Conservation (phyloP, 2,113 vertebrate species). For the Ceyx cyanopectus region DNA sequence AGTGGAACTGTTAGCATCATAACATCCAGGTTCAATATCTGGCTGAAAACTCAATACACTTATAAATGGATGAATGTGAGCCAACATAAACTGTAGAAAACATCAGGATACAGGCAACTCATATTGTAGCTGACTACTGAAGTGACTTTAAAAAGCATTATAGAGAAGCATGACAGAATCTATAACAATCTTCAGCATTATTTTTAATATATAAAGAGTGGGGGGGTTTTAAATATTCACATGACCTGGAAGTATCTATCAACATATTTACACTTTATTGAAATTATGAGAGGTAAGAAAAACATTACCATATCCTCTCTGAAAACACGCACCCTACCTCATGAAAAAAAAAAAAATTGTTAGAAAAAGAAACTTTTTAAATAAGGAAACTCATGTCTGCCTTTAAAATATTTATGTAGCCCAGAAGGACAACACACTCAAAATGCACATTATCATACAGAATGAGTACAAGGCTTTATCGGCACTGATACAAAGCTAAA, state of each 20-base stretch:
- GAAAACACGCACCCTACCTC: neutral
- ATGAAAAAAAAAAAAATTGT: neutral
- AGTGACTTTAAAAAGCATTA: neutral
- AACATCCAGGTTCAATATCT: neutral
- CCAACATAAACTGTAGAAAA: neutral
- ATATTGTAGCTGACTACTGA: neutral
- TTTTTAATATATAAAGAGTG: neutral
- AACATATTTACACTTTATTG: neutral
- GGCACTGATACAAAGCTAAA: neutral
- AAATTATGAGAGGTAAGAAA: neutral
- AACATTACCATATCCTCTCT: neutral
- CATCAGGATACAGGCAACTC: neutral
- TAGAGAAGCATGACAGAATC: neutral
- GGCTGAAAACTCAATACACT: neutral
- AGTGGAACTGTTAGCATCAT: neutral
- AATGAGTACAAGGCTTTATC: neutral
- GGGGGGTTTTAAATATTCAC: neutral
- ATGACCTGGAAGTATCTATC: neutral
- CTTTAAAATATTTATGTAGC: neutral
- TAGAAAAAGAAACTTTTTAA: neutral
- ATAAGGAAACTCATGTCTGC: neutral
- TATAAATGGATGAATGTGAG: neutral
- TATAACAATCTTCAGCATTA: neutral
- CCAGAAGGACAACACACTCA: neutral
- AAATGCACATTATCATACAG: neutral